Conservation (phyloP, 2,888 invertebrate species). For the Megastigmus dorsalis region DNA sequence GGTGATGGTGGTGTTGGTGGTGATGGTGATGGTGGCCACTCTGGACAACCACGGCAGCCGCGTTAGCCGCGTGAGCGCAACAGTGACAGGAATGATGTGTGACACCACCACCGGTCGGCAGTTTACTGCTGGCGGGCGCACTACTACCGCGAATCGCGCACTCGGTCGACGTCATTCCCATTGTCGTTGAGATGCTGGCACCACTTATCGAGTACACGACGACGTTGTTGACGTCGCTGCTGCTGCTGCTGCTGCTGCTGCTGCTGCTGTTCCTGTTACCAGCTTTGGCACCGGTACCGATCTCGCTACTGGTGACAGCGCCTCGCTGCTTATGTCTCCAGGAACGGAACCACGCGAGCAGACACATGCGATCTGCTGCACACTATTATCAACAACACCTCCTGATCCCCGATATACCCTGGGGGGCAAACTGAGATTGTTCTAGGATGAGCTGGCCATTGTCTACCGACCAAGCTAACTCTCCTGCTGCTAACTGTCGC, state of each 20-base stretch:
- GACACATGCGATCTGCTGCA: too few species aligned
- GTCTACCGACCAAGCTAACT: too few species aligned
- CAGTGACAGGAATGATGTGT: conserved; percentile 23
- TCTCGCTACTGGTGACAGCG: too few species aligned
- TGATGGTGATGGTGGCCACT: conserved; percentile 41
- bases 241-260: neutral
- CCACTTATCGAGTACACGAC: neutral
- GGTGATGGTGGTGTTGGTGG: conserved; percentile 46
- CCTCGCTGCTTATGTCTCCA: neutral
- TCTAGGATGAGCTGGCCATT: too few species aligned
- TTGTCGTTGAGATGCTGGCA: conserved; percentile 48
- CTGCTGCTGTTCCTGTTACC: too few species aligned
- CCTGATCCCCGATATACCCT: too few species aligned
- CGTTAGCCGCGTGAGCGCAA: conserved; percentile 10
- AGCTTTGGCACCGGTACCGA: too few species aligned
- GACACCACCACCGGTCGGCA: too few species aligned
- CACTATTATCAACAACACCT: too few species aligned
- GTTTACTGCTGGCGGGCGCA: too few species aligned
- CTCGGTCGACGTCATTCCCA: conserved; percentile 73
- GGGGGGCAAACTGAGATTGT: too few species aligned
- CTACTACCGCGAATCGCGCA: conserved; percentile 68
- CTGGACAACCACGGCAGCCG: neutral
- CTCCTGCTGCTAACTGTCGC: conserved; percentile 45
- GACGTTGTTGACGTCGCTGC: neutral
- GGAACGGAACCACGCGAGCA: conserved; percentile 31